Percentiles rank a stretch among this genome's conserved stretches.
Conservation (phyloP, 2,113 vertebrate species). For the Leucoraja erinaceus region DNA sequence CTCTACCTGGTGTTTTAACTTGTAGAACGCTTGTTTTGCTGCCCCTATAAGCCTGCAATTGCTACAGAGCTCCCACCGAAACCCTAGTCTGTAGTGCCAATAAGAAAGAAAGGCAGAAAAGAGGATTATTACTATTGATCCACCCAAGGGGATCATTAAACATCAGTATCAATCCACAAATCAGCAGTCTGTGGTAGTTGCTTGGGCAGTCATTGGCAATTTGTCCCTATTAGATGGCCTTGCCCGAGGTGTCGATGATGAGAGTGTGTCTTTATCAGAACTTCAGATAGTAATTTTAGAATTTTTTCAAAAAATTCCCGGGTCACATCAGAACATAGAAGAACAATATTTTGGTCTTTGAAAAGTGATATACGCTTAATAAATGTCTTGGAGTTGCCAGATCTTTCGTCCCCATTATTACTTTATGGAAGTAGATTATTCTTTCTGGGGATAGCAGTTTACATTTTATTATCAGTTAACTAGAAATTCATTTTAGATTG, state of each 20-base stretch:
- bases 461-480: constrained; percentile 23
- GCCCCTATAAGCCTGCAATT: constrained; percentile 41
- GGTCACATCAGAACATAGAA: background rate
- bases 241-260: constrained; percentile 83
- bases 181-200: constrained; percentile 81
- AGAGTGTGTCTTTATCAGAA: constrained; percentile 64
- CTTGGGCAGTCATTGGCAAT: constrained; percentile 95
- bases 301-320: constrained; percentile 12
- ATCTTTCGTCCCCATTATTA: background rate
- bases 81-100: constrained; percentile 75
- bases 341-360: background rate
- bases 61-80: constrained; percentile 51
- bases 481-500: background rate
- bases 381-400: background rate
- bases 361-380: background rate
- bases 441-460: background rate
- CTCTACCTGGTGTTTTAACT: constrained; percentile 30
- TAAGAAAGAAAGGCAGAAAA: constrained; percentile 90
- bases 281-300: constrained; percentile 36
- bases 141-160: constrained; percentile 99
- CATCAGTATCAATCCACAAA: constrained; percentile 99
- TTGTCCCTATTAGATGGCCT: constrained; percentile 94
- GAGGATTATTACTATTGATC: constrained; percentile 99
- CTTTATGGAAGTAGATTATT: background rate
- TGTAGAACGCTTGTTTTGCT: constrained; percentile 22